A percentile compares a stretch with the other conserved stretches of the same genome.
Evolutionary conservation across 2,888 invertebrate species (phyloP).

Genomic region (Synergus japonicus): DNA sequence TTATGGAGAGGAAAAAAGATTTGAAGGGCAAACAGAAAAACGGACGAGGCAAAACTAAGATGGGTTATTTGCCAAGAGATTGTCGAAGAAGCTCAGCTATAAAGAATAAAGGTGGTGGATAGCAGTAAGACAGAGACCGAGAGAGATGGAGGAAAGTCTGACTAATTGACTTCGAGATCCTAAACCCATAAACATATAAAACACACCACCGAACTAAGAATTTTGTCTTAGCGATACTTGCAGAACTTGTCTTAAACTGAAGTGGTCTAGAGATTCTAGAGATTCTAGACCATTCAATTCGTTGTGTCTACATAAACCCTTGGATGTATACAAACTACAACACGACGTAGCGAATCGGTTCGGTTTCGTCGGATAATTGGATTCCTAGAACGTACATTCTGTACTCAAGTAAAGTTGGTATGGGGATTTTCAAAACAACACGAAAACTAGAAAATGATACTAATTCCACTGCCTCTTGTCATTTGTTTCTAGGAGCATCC

Average conservation of each 20-base stretch:
- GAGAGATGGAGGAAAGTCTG: slow-evolving; percentile 14
- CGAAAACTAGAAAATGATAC: background rate
- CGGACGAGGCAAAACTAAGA: background rate
- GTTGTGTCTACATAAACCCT: slow-evolving; percentile 50
- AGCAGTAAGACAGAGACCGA: background rate
- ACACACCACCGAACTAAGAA: slow-evolving; percentile 45
- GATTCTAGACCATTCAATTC: slow-evolving; percentile 47
- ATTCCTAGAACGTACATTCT: slow-evolving; percentile 52
- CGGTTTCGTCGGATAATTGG: slow-evolving; percentile 53
- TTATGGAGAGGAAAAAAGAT: background rate
- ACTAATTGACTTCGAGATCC: slow-evolving; percentile 28
- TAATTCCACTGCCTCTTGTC: background rate
- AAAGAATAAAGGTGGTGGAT: background rate
- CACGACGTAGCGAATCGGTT: slow-evolving; percentile 52
- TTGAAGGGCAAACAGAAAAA: slow-evolving; percentile 13
- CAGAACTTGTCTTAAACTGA: slow-evolving; percentile 18
- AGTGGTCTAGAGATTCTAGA: slow-evolving; percentile 29
- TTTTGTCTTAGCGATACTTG: slow-evolving; percentile 24
- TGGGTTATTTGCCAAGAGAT: slow-evolving; percentile 16
- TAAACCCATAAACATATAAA: slow-evolving; percentile 45
- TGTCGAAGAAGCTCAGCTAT: background rate
- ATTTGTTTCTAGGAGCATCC: background rate
- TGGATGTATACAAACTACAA: slow-evolving; percentile 48
- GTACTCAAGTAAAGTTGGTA: slow-evolving; percentile 35
- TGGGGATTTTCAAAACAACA: slow-evolving; percentile 5